These are phyloP conservation scores for Drosophila gunungcola DNA, from an alignment of 1,140 invertebrate species.

Conservation along the genomic window DNA sequence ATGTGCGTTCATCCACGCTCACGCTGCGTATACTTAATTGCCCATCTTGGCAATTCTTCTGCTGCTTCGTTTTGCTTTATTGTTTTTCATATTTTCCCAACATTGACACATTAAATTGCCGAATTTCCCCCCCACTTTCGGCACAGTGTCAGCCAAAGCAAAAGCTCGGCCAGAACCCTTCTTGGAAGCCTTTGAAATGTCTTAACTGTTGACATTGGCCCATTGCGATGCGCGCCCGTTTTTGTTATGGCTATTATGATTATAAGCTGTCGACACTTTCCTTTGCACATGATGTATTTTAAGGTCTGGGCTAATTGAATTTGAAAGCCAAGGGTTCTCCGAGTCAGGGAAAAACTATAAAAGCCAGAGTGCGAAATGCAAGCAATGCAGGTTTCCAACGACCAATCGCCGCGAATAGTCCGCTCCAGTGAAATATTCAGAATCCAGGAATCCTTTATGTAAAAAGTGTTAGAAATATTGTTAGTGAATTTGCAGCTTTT, in stretches of 20 bases:
- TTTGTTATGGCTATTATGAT: conserved; percentile 54
- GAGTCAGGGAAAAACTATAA: conserved; percentile 61
- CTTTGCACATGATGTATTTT: conserved; percentile 53
- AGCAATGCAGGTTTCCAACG: conserved; percentile 70
- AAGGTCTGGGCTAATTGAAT: conserved; percentile 73
- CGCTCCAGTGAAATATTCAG: conserved; percentile 79
- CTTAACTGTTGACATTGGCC: conserved; percentile 76
- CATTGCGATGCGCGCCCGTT: conserved; percentile 30
- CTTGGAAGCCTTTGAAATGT: conserved; percentile 68
- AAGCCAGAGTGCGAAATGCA: conserved; percentile 44
- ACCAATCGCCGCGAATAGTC: conserved; percentile 83
- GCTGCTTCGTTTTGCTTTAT: not conserved
- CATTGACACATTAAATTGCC: conserved; percentile 69
- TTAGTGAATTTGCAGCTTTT: conserved; percentile 71
- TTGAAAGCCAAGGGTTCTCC: conserved; percentile 27
- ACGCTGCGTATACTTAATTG: conserved; percentile 40
- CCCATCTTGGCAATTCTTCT: conserved; percentile 19
- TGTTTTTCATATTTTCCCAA: not conserved
- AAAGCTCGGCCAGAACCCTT: conserved; percentile 19
- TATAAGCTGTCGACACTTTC: conserved; percentile 73
- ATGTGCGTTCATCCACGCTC: not conserved
- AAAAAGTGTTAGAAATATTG: conserved; percentile 76
- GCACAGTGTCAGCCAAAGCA: conserved; percentile 49
- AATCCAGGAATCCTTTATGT: conserved; percentile 60
- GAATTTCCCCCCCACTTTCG: conserved; percentile 44